These are phyloP conservation scores for Nesoenas mayeri DNA, from an alignment of 2,113 vertebrate genomes.

Conservation along the genomic window DNA sequence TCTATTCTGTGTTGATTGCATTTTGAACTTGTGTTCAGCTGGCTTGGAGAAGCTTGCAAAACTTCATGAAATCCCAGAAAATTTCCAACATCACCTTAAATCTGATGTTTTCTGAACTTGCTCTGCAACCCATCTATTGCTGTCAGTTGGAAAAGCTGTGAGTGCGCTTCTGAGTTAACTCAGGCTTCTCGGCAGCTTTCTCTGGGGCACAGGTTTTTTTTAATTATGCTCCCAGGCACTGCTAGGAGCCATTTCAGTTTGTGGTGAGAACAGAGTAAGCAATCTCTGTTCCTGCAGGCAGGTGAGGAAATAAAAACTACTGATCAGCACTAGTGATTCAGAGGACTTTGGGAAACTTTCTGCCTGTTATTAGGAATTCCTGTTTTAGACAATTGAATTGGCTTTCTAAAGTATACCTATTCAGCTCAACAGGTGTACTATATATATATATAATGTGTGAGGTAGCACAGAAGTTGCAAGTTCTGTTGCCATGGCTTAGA, in stretches of 20 bases:
- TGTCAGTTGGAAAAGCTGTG: neutral
- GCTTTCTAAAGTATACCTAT: neutral
- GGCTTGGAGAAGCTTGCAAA: neutral
- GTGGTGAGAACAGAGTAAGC: slow-evolving; percentile 3
- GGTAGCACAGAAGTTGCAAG: neutral
- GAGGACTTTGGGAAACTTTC: neutral
- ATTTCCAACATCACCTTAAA: neutral
- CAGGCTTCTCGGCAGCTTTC: neutral
- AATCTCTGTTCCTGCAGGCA: slow-evolving; percentile 19
- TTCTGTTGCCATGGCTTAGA: neutral
- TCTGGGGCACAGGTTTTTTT: slow-evolving; percentile 24
- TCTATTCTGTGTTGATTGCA: neutral
- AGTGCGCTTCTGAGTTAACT: neutral
- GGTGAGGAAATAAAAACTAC: neutral
- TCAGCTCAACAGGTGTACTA: neutral
- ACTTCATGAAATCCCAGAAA: neutral
- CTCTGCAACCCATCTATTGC: neutral
- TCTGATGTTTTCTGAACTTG: neutral
- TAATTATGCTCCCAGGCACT: slow-evolving; percentile 32
- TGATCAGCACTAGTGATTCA: slow-evolving; percentile 11
- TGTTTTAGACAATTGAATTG: neutral
- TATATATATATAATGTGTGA: neutral
- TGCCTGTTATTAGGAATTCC: neutral
- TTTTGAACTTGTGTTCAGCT: neutral
- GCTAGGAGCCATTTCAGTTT: slow-evolving; percentile 25